Base-by-base conservation (phyloP, 2,797 vertebrate genomes). In the Pseudochirops corinnae region DNA sequence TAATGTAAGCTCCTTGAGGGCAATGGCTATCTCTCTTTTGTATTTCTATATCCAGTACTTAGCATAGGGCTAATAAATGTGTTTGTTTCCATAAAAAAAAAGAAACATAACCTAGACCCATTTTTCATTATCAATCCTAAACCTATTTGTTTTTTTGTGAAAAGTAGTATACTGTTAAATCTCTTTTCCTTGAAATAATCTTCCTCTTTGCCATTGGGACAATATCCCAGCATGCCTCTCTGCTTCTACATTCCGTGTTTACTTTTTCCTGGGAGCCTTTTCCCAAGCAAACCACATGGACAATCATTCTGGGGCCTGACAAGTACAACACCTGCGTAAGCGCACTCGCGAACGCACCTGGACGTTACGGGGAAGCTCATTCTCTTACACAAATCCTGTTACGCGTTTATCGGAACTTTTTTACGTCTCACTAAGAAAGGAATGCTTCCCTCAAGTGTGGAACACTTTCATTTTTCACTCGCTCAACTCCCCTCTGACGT, bases 331-430 rank as follows among this genome's bases (percentile, higher is more conserved):
- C 0, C 0, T 90, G 94, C 93, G 9, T 90, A 93, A 94, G 55
- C 52, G 91, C 5, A 46, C n/a, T 46, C 33, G 90, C 67, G 94
- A 31, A 9, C n/a, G 16, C 31, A 92, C 33, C 58, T 90, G 62
- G 56, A 94, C 93, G 90, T 92, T 39, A 82, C 46, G 3, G 67
- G 31, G 16, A 5, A 58, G 50, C 90, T 9, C 6, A 21, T 93
- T 92, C 95, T 92, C 62, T 92, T 92, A 91, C n/a, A 55, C n/a
- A 92, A 94, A 95, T 91, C 31, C 92, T 50, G 52, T 58, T 60
- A 26, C 4, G 74, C 90, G 94, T 28, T 58, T 14, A 31, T 91
- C 57, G 62, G 28, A 93, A 94, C 90, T 28, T 46, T 67, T 26
- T 95, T 14, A 33, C 52, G 94, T 53, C 26, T 74, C 26, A 55